A percentile compares a stretch with the other conserved stretches of the same genome.
These are phyloP conservation scores for Criorhina ranunculi DNA, from an alignment of 2,888 invertebrate species.

Conservation along the genomic window DNA sequence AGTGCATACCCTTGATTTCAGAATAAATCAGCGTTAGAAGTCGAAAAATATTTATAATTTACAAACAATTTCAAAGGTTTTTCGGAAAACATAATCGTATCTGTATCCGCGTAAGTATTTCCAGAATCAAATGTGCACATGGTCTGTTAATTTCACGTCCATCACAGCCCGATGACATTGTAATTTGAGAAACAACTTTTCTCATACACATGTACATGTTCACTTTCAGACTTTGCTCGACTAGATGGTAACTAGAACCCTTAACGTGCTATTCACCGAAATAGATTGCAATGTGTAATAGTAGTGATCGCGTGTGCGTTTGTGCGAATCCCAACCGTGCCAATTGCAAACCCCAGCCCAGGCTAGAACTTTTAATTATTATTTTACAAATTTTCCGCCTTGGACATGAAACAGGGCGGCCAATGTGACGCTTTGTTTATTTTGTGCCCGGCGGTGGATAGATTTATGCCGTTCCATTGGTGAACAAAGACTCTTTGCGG, in stretches of 20 bases:
- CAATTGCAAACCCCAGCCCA: not conserved
- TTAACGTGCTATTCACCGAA: constrained; percentile 48
- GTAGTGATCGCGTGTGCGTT: constrained; percentile 3
- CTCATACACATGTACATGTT: constrained; percentile 10
- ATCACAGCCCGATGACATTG: constrained; percentile 17
- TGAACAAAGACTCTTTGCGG: constrained; percentile 74
- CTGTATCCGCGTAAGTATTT: not conserved
- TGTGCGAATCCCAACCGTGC: constrained; percentile 4
- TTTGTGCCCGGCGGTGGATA: constrained; percentile 35
- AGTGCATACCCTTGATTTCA: too few relatives aligned
- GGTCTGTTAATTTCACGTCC: constrained; percentile 25
- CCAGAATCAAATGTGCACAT: not conserved
- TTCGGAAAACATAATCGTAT: not conserved
- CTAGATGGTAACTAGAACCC: constrained; percentile 15
- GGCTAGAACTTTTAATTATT: constrained; percentile 58
- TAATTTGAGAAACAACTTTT: constrained; percentile 13
- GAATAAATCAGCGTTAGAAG: too few relatives aligned
- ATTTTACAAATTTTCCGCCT: constrained; percentile 44
- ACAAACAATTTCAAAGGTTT: constrained; percentile 4
- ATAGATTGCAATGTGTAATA: constrained; percentile 46
- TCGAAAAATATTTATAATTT: not conserved
- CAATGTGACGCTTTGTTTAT: constrained; percentile 62
- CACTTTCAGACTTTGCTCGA: not conserved
- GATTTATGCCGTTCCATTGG: constrained; percentile 71
- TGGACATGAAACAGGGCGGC: constrained; percentile 11